Evolutionary conservation across 1,140 invertebrate species (phyloP).

Genomic region (Nasonia giraulti): DNA sequence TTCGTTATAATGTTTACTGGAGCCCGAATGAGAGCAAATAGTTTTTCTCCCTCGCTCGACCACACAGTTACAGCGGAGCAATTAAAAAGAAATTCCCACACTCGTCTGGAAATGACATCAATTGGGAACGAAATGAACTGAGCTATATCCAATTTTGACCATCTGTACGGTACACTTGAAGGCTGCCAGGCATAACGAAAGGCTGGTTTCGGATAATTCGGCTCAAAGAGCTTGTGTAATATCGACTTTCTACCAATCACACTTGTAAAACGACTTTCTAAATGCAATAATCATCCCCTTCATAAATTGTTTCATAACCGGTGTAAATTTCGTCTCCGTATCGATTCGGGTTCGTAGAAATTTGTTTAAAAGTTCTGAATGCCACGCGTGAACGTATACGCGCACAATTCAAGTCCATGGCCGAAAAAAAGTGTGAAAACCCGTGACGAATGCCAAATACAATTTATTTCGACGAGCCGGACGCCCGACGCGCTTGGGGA

Average conservation of each 20-base stretch:
- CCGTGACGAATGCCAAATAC: conserved; percentile 18
- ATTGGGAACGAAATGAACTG: conserved; percentile 37
- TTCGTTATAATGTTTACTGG: neutral
- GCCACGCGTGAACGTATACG: no score
- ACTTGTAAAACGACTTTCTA: neutral
- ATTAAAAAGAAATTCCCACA: conserved; percentile 53
- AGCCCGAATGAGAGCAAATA: conserved; percentile 31
- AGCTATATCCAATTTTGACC: conserved; percentile 53
- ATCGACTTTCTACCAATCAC: neutral
- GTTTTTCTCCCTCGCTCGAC: neutral
- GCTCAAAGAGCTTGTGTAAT: conserved; percentile 30
- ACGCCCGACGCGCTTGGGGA: neutral
- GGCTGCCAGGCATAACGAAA: conserved; percentile 20
- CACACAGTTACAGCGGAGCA: conserved; percentile 6
- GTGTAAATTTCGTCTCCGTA: no score
- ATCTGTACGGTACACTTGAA: conserved; percentile 37
- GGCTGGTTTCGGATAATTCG: conserved; percentile 36
- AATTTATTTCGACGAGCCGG: conserved; percentile 1
- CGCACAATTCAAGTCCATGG: neutral
- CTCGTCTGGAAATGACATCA: conserved; percentile 44
- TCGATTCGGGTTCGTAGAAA: neutral
- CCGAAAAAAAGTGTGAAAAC: conserved; percentile 28
- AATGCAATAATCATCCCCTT: neutral
- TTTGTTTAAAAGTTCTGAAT: no score
- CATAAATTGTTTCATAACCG: neutral